Percentiles rank a stretch among this genome's conserved stretches.
phyloP scores from a whole-genome alignment of 2,113 vertebrate species.

The Python bivittatus region DNA sequence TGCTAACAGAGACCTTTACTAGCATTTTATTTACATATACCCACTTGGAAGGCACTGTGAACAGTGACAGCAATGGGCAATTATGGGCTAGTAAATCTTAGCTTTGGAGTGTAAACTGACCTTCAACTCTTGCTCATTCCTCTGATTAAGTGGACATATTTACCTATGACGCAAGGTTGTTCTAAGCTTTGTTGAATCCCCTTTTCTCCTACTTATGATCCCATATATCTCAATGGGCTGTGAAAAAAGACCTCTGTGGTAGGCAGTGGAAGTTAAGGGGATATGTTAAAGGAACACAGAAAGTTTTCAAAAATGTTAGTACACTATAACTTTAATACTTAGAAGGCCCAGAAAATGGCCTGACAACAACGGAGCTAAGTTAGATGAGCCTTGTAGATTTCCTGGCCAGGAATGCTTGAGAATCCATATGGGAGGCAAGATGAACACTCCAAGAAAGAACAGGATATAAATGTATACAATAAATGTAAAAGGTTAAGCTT shows the following conservation, averaged over 20 bases:
- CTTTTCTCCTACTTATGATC: not conserved
- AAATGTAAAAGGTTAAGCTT: not conserved
- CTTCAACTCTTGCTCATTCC: conserved; percentile 5
- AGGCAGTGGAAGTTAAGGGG: not conserved
- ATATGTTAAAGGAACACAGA: not conserved
- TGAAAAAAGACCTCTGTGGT: not conserved
- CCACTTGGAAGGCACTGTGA: conserved; percentile 37
- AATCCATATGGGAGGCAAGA: not conserved
- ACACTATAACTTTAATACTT: not conserved
- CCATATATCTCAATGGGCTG: not conserved
- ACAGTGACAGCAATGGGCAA: conserved; percentile 41
- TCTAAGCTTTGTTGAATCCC: not conserved
- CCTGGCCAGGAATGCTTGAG: not conserved
- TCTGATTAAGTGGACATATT: conserved; percentile 27
- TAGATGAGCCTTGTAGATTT: not conserved
- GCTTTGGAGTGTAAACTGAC: conserved; percentile 33
- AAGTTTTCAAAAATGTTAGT: not conserved
- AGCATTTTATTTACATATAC: conserved; percentile 6
- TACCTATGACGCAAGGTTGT: conserved; percentile 1
- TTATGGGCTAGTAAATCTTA: conserved; percentile 53
- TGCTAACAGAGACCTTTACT: conserved; percentile 15
- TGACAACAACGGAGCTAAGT: not conserved
- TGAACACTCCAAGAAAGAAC: not conserved
- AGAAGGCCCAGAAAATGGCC: not conserved
- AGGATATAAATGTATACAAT: not conserved